A percentile compares a stretch with the other conserved stretches of the same genome.
Conservation (phyloP, 2,113 vertebrate genomes). For the Chascanopsetta lugubris region DNA sequence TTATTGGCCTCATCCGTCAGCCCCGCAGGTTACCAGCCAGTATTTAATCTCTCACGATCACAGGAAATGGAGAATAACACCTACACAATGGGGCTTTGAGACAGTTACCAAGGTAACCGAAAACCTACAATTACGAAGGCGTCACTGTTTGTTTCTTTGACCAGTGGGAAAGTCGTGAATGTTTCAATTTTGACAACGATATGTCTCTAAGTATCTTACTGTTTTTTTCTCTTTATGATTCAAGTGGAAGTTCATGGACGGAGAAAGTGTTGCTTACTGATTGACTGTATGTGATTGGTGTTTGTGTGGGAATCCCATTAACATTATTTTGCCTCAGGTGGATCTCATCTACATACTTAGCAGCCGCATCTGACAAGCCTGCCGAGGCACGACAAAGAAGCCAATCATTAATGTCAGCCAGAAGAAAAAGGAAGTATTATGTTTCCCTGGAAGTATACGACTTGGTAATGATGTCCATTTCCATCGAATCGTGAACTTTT, state of each 20-base stretch:
- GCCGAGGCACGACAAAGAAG: slow-evolving; percentile 53
- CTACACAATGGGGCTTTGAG: no score
- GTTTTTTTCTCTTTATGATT: slow-evolving; percentile 11
- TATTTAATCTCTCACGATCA: no score
- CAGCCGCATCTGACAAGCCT: slow-evolving; percentile 58
- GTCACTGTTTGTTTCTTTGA: no score
- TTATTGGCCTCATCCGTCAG: no score
- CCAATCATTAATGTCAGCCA: slow-evolving; percentile 68
- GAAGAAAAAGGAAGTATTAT: slow-evolving; percentile 42
- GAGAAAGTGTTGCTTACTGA: slow-evolving; percentile 38
- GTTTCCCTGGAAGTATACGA: slow-evolving; percentile 57
- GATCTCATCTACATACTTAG: slow-evolving; percentile 66
- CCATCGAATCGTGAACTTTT: slow-evolving; percentile 39
- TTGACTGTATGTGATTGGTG: slow-evolving; percentile 50
- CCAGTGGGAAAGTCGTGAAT: no score
- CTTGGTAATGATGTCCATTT: slow-evolving; percentile 65
- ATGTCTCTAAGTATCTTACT: slow-evolving; percentile 6
- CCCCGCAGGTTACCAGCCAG: no score
- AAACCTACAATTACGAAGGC: no score
- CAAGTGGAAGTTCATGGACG: background rate
- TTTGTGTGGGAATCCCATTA: slow-evolving; percentile 64
- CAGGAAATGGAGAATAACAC: no score
- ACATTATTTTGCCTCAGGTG: slow-evolving; percentile 63
- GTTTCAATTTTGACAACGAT: no score
- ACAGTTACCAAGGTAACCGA: no score